phyloP scores from a whole-genome alignment of 2,113 vertebrate species.

The Elephantulus edwardii region DNA sequence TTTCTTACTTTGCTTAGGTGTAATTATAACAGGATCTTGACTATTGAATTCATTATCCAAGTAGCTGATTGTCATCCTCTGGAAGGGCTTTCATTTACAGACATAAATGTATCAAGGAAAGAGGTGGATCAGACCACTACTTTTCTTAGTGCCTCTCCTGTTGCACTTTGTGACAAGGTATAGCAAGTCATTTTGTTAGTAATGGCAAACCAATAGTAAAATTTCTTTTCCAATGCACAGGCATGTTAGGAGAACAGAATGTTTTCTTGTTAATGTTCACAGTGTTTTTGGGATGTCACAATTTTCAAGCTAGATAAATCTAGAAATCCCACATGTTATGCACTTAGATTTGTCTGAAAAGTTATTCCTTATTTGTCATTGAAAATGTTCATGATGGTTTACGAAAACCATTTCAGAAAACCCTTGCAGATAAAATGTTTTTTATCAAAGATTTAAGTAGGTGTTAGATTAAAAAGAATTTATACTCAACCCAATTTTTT shows the following conservation, averaged over 20 bases:
- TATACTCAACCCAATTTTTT: too few relatives aligned
- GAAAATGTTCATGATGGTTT: too few relatives aligned
- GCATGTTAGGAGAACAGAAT: background rate
- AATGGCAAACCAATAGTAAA: background rate
- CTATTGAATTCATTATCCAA: rapidly evolving
- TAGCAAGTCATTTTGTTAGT: background rate
- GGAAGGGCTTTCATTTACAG: background rate
- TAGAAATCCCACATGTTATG: background rate
- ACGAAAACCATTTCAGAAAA: too few relatives aligned
- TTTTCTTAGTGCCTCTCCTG: background rate
- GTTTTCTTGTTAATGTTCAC: background rate
- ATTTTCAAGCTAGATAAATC: background rate
- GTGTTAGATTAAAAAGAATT: background rate
- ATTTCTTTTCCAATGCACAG: background rate
- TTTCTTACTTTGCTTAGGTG: background rate
- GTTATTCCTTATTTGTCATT: background rate
- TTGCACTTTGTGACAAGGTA: background rate
- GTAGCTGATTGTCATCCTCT: background rate
- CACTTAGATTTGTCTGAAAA: background rate
- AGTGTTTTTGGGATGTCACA: background rate
- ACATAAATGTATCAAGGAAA: background rate
- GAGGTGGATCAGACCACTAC: too few relatives aligned
- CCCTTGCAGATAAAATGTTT: background rate
- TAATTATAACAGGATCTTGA: background rate
- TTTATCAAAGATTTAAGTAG: background rate